These are phyloP conservation scores for Apodemia zela DNA, from an alignment of 2,888 invertebrate species.

Conservation along the genomic window DNA sequence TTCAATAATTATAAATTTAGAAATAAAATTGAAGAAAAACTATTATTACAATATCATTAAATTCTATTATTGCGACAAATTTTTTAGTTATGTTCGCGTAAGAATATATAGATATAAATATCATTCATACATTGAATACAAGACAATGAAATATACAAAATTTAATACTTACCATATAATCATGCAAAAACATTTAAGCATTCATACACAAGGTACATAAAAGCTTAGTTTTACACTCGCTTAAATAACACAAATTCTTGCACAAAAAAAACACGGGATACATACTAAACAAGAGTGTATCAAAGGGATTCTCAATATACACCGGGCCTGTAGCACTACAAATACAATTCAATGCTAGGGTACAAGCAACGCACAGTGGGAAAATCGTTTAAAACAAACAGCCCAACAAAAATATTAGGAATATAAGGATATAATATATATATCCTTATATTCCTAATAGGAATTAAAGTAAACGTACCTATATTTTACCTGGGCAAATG, in stretches of 20 bases:
- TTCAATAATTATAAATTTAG: neutral
- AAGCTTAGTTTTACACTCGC: slow-evolving; percentile 15
- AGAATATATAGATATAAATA: too few species aligned
- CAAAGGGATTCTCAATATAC: slow-evolving; percentile 38
- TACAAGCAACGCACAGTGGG: slow-evolving; percentile 68
- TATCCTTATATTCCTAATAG: too few species aligned
- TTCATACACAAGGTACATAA: slow-evolving; percentile 25
- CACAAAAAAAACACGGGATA: slow-evolving; percentile 25
- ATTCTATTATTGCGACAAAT: too few species aligned
- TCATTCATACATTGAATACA: neutral
- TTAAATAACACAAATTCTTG: slow-evolving; percentile 17
- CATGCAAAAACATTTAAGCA: slow-evolving; percentile 32
- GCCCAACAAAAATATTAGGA: neutral
- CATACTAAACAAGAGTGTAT: slow-evolving; percentile 30
- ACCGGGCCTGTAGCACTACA: slow-evolving; percentile 61
- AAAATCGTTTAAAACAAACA: slow-evolving; percentile 35
- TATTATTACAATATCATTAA: too few species aligned
- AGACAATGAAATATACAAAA: slow-evolving; percentile 11
- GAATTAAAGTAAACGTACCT: too few species aligned
- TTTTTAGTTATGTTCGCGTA: too few species aligned
- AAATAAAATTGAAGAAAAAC: neutral
- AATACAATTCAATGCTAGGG: slow-evolving; percentile 50
- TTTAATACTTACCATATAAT: slow-evolving; percentile 15
- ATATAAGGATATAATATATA: too few species aligned
- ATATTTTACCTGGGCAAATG: too few species aligned